Evolutionary conservation across 2,888 invertebrate genomes (phyloP).

Genomic region (Escarpia spicata): DNA sequence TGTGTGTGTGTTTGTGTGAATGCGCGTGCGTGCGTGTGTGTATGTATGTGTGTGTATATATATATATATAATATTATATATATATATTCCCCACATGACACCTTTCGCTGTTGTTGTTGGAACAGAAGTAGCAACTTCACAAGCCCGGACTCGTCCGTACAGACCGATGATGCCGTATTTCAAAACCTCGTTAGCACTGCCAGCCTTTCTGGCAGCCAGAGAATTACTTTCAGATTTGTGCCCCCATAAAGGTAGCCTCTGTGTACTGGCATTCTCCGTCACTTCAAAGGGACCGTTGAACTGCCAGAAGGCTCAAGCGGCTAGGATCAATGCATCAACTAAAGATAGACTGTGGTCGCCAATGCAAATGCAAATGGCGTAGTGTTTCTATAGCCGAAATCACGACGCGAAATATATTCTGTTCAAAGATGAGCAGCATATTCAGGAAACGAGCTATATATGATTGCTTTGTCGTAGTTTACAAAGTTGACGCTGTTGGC

Average conservation of each 20-base stretch:
- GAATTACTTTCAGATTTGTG: constrained; percentile 16
- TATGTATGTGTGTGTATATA: not conserved
- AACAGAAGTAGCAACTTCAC: not conserved
- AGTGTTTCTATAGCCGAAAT: not conserved
- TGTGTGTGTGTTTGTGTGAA: too few species aligned
- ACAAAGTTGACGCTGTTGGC: not conserved
- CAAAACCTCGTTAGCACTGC: not conserved
- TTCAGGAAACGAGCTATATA: not conserved
- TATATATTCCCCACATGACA: not conserved
- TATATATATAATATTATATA: too few species aligned
- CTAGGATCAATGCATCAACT: not conserved
- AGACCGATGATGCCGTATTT: not conserved
- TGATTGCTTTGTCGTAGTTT: not conserved
- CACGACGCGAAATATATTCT: not conserved
- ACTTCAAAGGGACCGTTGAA: not conserved
- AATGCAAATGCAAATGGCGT: not conserved
- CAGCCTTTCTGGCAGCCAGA: not conserved
- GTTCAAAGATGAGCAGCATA: not conserved
- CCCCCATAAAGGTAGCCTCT: not conserved
- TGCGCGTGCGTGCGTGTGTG: too few species aligned
- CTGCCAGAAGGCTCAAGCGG: not conserved
- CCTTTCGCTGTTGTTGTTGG: not conserved
- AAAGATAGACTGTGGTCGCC: not conserved
- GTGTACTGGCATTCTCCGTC: not conserved
- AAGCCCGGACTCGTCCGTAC: not conserved